Evolutionary conservation across 2,888 invertebrate genomes (phyloP).

Genomic region (Arrhopalites spinosus): DNA sequence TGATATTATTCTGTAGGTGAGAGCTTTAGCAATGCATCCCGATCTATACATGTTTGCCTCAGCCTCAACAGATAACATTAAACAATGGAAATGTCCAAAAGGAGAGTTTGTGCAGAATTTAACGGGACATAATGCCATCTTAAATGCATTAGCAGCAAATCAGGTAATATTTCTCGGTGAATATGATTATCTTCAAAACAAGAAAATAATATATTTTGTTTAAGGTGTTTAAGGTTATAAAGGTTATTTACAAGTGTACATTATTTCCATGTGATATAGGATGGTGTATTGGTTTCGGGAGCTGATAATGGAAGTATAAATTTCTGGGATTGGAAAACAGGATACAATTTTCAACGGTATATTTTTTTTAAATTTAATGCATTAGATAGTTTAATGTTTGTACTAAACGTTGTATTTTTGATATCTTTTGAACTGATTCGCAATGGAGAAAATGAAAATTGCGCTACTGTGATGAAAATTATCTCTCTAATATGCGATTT

Average conservation of each 20-base stretch:
- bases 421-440: too few species aligned
- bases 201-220: too few species aligned
- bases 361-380: background rate
- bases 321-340: constrained; percentile 99
- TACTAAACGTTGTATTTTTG: background rate
- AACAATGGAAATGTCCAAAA: constrained; percentile 98
- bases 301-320: constrained; percentile 97
- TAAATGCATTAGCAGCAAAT: constrained; percentile 95
- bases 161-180: constrained; percentile 61
- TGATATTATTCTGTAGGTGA: constrained; percentile 59
- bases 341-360: constrained; percentile 95
- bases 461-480: too few species aligned
- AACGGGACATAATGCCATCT: constrained; percentile 94
- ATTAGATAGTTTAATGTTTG: background rate
- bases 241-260: background rate
- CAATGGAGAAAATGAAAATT: too few species aligned
- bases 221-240: background rate
- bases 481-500: constrained; percentile 2
- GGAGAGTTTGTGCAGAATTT: constrained; percentile 97
- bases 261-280: constrained; percentile 59
- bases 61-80: constrained; percentile 97
- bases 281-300: constrained; percentile 95
- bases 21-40: constrained; percentile 66
- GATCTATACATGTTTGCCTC: constrained; percentile 89
- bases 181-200: too few species aligned